Percentiles rank a stretch among this genome's conserved stretches.
Evolutionary conservation across 2,888 invertebrate genomes (phyloP).

Genomic region (Electrophaes corylata): DNA sequence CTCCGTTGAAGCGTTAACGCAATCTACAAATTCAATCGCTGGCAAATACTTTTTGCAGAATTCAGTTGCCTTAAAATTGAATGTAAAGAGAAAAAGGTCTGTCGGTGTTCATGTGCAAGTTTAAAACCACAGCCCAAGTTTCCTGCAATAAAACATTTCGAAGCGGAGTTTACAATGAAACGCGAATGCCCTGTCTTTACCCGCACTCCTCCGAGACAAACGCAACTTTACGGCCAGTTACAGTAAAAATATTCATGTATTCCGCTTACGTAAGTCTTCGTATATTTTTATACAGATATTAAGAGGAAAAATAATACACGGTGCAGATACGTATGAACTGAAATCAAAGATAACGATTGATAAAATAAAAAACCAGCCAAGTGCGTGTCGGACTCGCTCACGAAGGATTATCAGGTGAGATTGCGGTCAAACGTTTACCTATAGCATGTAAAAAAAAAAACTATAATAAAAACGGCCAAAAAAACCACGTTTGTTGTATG

Average conservation of each 20-base stretch:
- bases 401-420: too few relatives aligned
- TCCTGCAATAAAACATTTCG: conserved; percentile 31
- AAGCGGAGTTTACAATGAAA: conserved; percentile 38
- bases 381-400: too few relatives aligned
- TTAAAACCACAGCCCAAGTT: conserved; percentile 26
- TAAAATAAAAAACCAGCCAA: not conserved
- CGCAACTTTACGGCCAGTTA: conserved; percentile 37
- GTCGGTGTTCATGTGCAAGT: conserved; percentile 15
- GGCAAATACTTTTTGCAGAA: not conserved
- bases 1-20: too few relatives aligned
- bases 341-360: not conserved
- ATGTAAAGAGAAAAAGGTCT: not conserved
- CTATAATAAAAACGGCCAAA: too few relatives aligned
- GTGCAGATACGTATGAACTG: not conserved
- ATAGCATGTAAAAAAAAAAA: too few relatives aligned
- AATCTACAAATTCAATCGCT: not conserved
- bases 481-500: too few relatives aligned
- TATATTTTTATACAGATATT: conserved; percentile 40
- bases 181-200: conserved; percentile 36
- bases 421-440: too few relatives aligned
- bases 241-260: conserved; percentile 54
- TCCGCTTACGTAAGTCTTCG: conserved; percentile 47
- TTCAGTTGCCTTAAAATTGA: not conserved
- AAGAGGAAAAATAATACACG: not conserved
- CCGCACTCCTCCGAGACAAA: conserved; percentile 36